A percentile compares a stretch with the other conserved stretches of the same genome.
Conservation (phyloP, 2,797 vertebrate genomes). For the Nyctibius grandis region DNA sequence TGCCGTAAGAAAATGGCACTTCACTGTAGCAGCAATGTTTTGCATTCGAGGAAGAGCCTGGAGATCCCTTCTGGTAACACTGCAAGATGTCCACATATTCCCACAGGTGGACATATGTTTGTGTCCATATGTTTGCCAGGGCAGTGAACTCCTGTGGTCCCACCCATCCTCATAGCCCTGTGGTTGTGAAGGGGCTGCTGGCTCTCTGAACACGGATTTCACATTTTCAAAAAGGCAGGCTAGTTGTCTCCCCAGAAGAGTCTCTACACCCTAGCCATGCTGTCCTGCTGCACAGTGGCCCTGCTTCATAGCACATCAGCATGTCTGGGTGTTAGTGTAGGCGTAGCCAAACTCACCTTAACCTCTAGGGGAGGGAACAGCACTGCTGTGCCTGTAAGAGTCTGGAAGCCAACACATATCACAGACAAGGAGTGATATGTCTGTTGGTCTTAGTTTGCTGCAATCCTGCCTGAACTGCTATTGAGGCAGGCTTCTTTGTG, state of each 20-base stretch:
- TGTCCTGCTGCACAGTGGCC: fast-evolving
- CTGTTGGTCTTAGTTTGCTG: not conserved
- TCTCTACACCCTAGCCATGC: too few relatives aligned
- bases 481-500: not conserved
- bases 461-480: not conserved
- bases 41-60: not conserved
- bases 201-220: not conserved
- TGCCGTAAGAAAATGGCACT: not conserved
- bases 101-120: not conserved
- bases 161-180: not conserved
- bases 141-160: not conserved
- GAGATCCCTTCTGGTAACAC: not conserved
- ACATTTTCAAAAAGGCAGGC: not conserved
- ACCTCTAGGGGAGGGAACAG: not conserved
- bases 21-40: not conserved
- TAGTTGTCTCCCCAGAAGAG: not conserved
- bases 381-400: not conserved
- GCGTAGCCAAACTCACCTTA: not conserved
- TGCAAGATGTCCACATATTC: not conserved
- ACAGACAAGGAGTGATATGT: not conserved
- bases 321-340: not conserved
- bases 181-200: not conserved
- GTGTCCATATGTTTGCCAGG: not conserved
- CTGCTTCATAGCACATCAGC: fast-evolving
- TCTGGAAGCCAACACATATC: not conserved